These are phyloP conservation scores for Chironomus striatipennis DNA, from an alignment of 1,140 invertebrate genomes.

Conservation along the genomic window DNA sequence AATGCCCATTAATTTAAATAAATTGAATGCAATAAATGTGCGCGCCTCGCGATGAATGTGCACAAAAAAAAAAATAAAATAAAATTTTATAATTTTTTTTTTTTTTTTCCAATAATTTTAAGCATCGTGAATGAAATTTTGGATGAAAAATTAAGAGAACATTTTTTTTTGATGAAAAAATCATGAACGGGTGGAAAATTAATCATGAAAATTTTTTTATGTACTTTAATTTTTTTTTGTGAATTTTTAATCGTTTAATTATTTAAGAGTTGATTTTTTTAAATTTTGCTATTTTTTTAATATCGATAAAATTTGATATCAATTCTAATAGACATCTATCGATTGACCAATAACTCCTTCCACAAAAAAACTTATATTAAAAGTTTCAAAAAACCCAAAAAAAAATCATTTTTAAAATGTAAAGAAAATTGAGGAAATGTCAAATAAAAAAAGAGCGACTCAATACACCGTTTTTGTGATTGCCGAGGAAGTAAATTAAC, in stretches of 20 bases:
- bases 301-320: too few relatives aligned
- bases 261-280: too few relatives aligned
- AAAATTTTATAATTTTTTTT: conserved; percentile 1
- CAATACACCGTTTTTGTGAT: background rate
- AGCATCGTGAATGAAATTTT: too few relatives aligned
- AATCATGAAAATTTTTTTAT: background rate
- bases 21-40: conserved; percentile 14
- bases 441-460: background rate
- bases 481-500: conserved; percentile 12
- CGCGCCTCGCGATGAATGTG: background rate
- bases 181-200: background rate
- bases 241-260: background rate
- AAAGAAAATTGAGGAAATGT: background rate
- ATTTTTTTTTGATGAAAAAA: background rate
- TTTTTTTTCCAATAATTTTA: background rate
- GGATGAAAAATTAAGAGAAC: too few relatives aligned
- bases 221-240: background rate
- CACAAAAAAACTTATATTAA: too few relatives aligned
- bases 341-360: too few relatives aligned
- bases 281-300: too few relatives aligned
- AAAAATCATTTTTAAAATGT: too few relatives aligned
- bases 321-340: too few relatives aligned
- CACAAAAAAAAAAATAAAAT: background rate
- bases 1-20: conserved; percentile 14
- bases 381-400: too few relatives aligned